Conservation (phyloP, 2,113 vertebrate genomes). For the Lutjanus erythropterus region DNA sequence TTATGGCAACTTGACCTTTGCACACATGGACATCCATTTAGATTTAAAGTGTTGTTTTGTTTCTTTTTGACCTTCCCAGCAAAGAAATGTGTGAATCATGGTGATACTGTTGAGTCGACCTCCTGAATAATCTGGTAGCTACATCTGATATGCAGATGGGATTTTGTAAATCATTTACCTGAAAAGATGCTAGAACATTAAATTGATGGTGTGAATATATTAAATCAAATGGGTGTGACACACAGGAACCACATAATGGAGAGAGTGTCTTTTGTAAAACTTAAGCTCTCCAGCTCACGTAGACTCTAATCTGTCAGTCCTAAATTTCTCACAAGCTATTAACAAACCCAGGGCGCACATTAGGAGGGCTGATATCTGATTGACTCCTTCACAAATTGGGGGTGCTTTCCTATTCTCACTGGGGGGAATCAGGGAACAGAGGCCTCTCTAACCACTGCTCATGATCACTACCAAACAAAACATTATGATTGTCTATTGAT, state of each 20-base stretch:
- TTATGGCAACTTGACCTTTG: constrained; percentile 50
- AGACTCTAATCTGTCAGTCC: not conserved
- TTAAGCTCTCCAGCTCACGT: not conserved
- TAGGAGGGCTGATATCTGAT: constrained; percentile 32
- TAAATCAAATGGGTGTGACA: not conserved
- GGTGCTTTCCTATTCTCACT: constrained; percentile 17
- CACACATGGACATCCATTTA: constrained; percentile 12
- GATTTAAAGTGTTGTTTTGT: constrained; percentile 30
- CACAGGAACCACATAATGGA: not conserved
- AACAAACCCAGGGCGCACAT: constrained; percentile 14
- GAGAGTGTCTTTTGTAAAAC: not conserved
- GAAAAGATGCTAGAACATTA: not conserved
- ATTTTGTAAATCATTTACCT: not conserved
- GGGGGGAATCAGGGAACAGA: constrained; percentile 27
- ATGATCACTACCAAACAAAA: constrained; percentile 31
- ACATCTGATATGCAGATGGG: not conserved
- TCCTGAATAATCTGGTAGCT: constrained; percentile 6
- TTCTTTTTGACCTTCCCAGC: constrained; percentile 41
- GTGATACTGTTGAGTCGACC: not conserved
- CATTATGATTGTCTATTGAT: constrained; percentile 46
- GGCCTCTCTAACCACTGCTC: constrained; percentile 1
- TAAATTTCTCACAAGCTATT: constrained; percentile 15
- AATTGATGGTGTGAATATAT: not conserved
- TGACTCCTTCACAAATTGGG: constrained; percentile 29
- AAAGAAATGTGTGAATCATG: constrained; percentile 13